phyloP scores from a whole-genome alignment of 1,140 invertebrate species.

The Psix sp. region DNA sequence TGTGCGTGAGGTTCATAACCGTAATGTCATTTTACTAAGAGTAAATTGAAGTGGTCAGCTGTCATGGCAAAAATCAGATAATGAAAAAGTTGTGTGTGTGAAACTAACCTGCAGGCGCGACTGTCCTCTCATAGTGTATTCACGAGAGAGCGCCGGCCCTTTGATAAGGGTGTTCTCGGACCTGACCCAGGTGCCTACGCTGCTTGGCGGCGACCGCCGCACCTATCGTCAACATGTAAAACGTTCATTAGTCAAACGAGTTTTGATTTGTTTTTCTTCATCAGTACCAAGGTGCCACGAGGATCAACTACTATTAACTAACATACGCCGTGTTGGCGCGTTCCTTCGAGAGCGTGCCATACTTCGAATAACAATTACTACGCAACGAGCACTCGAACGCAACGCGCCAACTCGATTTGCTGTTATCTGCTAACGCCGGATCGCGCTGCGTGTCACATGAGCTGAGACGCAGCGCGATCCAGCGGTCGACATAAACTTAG shows the following conservation, averaged over 20 bases:
- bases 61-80: too few relatives aligned
- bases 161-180: conserved; percentile 94
- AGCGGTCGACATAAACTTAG: too few relatives aligned
- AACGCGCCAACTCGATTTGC: too few relatives aligned
- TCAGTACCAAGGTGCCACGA: conserved; percentile 54
- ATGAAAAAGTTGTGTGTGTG: conserved; percentile 66
- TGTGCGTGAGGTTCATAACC: too few relatives aligned
- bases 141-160: conserved; percentile 89
- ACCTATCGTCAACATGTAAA: conserved; percentile 78
- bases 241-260: conserved; percentile 63
- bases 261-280: conserved; percentile 17
- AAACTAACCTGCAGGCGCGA: conserved; percentile 75
- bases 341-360: too few relatives aligned
- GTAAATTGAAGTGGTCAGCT: conserved; percentile 22
- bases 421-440: too few relatives aligned
- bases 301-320: conserved; percentile 29
- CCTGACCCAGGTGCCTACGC: conserved; percentile 87
- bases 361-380: too few relatives aligned
- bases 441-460: too few relatives aligned
- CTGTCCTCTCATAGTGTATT: conserved; percentile 70
- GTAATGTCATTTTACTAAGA: too few relatives aligned
- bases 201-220: conserved; percentile 87
- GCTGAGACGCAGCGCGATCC: too few relatives aligned
- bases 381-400: too few relatives aligned
- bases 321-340: too few relatives aligned